Evolutionary conservation across 2,888 invertebrate species (phyloP), one percentile per base, ranked within the genome.

Genomic region (Carpatolechia fugitivella): DNA sequence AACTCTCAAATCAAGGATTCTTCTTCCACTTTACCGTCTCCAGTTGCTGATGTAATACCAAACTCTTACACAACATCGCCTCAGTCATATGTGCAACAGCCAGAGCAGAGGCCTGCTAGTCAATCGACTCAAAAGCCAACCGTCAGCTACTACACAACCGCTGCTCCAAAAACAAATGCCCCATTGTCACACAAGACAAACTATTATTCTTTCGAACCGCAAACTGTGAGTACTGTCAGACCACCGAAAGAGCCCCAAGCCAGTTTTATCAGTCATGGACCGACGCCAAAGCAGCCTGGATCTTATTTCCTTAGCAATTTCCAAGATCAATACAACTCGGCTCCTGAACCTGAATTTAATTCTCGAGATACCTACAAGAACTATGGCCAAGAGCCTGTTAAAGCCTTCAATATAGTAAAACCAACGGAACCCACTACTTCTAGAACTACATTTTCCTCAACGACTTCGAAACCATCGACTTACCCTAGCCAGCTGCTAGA

Each of bases 1-100:
- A 93, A 94, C 65, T 90, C 92, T 5, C 82, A 82, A 60, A 88
- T 86, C 20, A 78, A 72, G 55, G 86, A 84, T 11, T 58, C 70
- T 0, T 31, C 74, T 11, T 63, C 77, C 8, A 54, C 74, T n/a
- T 62, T 72, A n/a, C 36, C 71, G 0, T 60, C 68, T 2, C 70
- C 73, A 14, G 48, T 60, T 14, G 64, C 74, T 33, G 68, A 74
- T 54, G 58, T 70, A 10, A 68, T 72, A 11, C 70, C 74, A 1
- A 75, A 73, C 47, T 69, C 78, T n/a, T 82, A 81, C 41, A 60
- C 76, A 16, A 63, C 64, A 18, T 44, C 52, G 7, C 46, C 53
- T 13, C 41, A 52, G 29, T 16, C 47, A 8, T 16, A 30, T 14
- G 10, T 11, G 3, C 14, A 57, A 63, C 8, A 68, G 49, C 70